Conservation (phyloP, 2,797 vertebrate genomes). For the Poecilia wingei region DNA sequence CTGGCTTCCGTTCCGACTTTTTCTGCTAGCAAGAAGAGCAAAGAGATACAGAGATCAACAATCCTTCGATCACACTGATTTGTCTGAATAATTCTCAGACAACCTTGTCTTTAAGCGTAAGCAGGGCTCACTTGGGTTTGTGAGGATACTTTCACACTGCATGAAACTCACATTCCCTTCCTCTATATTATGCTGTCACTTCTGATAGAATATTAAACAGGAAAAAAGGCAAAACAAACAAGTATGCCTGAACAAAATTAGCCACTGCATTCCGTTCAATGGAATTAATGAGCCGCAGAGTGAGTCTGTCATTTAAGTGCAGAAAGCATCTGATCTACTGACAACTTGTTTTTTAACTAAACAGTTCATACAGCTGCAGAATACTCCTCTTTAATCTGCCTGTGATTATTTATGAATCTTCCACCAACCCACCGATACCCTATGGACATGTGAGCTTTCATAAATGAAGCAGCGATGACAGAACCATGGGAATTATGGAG, state of each 20-base stretch:
- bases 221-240: slow-evolving; percentile 20
- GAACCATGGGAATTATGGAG: neutral
- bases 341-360: neutral
- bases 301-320: slow-evolving; percentile 2
- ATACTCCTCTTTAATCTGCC: neutral
- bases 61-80: neutral
- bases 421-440: neutral
- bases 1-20: slow-evolving; percentile 68
- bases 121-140: slow-evolving; percentile 26
- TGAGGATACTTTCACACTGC: slow-evolving; percentile 28
- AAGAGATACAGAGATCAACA: slow-evolving; percentile 27
- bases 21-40: slow-evolving; percentile 67
- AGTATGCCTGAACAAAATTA: slow-evolving; percentile 4
- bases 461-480: neutral
- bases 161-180: slow-evolving; percentile 44
- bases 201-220: slow-evolving; percentile 34
- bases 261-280: slow-evolving; percentile 24
- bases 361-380: neutral
- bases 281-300: slow-evolving; percentile 9
- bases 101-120: slow-evolving; percentile 42
- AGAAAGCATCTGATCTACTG: slow-evolving; percentile 10
- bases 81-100: slow-evolving; percentile 20
- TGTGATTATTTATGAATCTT: neutral
- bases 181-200: slow-evolving; percentile 20
- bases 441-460: neutral